Evolutionary conservation across 2,113 vertebrate genomes (phyloP), one percentile per base, ranked within the genome.

Genomic region (Cervus canadensis): DNA sequence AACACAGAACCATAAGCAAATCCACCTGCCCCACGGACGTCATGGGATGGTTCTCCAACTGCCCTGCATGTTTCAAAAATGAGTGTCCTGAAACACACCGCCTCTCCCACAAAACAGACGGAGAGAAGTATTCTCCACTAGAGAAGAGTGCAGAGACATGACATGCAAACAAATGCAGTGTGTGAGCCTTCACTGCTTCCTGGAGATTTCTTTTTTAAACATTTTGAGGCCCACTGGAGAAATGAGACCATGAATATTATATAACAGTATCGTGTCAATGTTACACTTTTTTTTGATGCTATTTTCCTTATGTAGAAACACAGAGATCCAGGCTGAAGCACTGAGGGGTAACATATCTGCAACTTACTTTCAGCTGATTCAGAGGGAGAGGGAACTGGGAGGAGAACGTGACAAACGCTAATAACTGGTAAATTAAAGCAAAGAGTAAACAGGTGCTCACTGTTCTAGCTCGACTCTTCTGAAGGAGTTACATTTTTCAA

Each of bases 361-460:
- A 16, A 11, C 12, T 8, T 8, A 21, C 85, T 86, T 48, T 11
- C 93, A 15, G 25, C 33, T n/a, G 76, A 33, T 12, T 36, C 23
- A 19, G 36, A 43, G 15, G 15, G 54, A 56, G 7, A 7, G 54
- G 6, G 2, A 36, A 59, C 33, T 2, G 36, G 64, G 15, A 7
- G 16, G 84, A 15, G 3, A 26, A 10, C 0, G 3, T 3, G 13
- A 30, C 21, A 30, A 33, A 40, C 0, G 6, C 10, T 26, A 33
- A 36, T 13, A 10, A 21, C 0, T 2, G 9, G 79, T 1, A 8
- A 92, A 19, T 2, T 2, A 16, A 74, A 50, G n/a, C 1, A 0
- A 45, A 59, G 78, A 14, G 25, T 0, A 0, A 3, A 17, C 0
- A 6, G 50, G 5, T 0, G n/a, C 14, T 78, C 88, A 26, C 0